Evolutionary conservation across 2,888 invertebrate species (phyloP).

Genomic region (Cantharis flavilabris): DNA sequence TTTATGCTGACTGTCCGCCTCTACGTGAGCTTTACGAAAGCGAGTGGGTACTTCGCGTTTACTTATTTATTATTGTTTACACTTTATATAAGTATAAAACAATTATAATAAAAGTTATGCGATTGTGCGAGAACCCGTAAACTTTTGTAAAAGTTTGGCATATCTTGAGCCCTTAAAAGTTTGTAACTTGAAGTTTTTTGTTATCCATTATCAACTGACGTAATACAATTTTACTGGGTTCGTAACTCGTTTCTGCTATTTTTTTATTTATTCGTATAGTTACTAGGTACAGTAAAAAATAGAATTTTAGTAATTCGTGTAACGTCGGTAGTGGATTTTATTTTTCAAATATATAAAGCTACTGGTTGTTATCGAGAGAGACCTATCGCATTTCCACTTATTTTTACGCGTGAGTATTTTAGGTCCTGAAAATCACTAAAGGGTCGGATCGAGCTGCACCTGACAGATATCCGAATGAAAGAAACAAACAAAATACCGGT

Average conservation of each 20-base stretch:
- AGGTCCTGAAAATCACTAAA: constrained; percentile 22
- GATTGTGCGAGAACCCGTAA: background rate
- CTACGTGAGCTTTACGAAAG: no score
- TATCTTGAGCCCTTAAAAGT: constrained; percentile 3
- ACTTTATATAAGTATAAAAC: background rate
- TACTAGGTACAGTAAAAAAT: background rate
- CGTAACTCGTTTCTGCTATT: background rate
- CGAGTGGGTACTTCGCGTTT: background rate
- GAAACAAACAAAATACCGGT: constrained; percentile 24
- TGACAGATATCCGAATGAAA: constrained; percentile 25
- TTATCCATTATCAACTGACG: background rate
- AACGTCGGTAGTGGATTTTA: constrained; percentile 9
- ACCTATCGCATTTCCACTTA: constrained; percentile 26
- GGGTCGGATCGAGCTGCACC: constrained; percentile 21
- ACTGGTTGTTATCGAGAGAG: constrained; percentile 20
- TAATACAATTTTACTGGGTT: background rate
- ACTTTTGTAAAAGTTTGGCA: background rate
- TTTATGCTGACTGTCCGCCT: no score
- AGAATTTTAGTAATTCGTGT: constrained; percentile 5
- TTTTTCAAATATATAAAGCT: constrained; percentile 3
- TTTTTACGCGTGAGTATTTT: constrained; percentile 25
- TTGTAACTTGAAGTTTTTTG: background rate
- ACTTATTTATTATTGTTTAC: background rate
- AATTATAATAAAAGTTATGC: background rate
- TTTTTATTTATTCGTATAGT: background rate